phyloP scores from a whole-genome alignment of 1,140 invertebrate species.

The Apis cerana region DNA sequence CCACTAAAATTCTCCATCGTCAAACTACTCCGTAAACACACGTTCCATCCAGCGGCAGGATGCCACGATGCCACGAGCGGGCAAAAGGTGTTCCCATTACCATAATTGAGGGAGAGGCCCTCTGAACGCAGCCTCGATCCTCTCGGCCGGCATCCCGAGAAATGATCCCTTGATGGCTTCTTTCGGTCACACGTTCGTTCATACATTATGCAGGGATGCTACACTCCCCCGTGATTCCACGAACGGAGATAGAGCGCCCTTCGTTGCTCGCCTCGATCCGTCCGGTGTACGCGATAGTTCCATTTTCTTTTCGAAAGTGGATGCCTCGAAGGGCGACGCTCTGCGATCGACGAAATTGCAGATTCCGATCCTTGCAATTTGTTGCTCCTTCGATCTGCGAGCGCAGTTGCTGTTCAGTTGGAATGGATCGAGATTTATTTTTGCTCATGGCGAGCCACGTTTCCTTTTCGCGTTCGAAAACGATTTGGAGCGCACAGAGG shows the following conservation, averaged over 20 bases:
- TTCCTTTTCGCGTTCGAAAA: no score
- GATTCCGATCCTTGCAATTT: conserved; percentile 36
- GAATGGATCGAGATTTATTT: conserved; percentile 18
- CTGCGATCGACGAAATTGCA: conserved; percentile 48
- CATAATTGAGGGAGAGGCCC: conserved; percentile 34
- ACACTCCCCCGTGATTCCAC: conserved; percentile 17
- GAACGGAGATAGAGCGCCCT: neutral
- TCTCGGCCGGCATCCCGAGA: no score
- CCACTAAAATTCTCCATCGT: no score
- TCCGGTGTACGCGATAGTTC: conserved; percentile 16
- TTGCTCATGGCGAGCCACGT: no score
- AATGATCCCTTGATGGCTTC: no score
- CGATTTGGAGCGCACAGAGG: no score
- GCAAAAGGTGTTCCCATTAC: conserved; percentile 15
- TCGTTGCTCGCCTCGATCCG: conserved; percentile 12
- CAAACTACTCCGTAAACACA: no score
- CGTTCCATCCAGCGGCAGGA: no score
- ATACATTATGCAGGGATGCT: conserved; percentile 40
- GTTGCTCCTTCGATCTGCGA: neutral
- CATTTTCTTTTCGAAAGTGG: conserved; percentile 37
- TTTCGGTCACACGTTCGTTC: neutral
- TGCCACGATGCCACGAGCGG: neutral
- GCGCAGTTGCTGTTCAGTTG: neutral
- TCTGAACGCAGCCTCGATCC: neutral
- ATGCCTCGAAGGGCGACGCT: conserved; percentile 27